Evolutionary conservation across 2,888 invertebrate genomes (phyloP).

Genomic region (Mellilla xanthometata): DNA sequence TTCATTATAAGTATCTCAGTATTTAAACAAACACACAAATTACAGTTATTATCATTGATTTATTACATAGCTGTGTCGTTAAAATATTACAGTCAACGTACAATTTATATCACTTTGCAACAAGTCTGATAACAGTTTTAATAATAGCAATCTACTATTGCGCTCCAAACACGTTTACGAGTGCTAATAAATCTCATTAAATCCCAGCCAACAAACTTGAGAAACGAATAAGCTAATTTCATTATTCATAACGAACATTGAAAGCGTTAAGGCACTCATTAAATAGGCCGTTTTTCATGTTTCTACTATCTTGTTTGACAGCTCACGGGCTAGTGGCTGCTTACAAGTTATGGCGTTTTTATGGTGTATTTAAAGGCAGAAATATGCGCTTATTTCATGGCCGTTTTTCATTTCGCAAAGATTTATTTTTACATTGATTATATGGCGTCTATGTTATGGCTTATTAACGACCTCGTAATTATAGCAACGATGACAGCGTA

Average conservation of each 20-base stretch:
- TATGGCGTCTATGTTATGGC: slow-evolving; percentile 66
- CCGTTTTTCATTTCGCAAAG: slow-evolving; percentile 70
- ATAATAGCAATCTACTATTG: slow-evolving; percentile 51
- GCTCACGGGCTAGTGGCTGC: slow-evolving; percentile 66
- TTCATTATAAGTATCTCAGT: neutral
- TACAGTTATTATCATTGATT: slow-evolving; percentile 18
- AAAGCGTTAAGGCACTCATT: slow-evolving; percentile 81
- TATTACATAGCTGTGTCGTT: slow-evolving; percentile 15
- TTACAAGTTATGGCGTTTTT: slow-evolving; percentile 74
- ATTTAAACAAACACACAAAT: slow-evolving; percentile 6
- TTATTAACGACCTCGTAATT: slow-evolving; percentile 75
- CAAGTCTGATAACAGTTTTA: slow-evolving; percentile 26
- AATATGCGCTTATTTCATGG: slow-evolving; percentile 74
- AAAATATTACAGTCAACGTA: slow-evolving; percentile 7
- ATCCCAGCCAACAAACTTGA: slow-evolving; percentile 68
- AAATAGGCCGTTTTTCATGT: slow-evolving; percentile 72
- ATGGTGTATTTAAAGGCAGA: slow-evolving; percentile 71
- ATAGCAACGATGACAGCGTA: slow-evolving; percentile 62
- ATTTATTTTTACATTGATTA: slow-evolving; percentile 78
- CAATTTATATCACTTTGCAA: slow-evolving; percentile 12
- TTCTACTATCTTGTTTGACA: slow-evolving; percentile 76
- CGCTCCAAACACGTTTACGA: slow-evolving; percentile 58
- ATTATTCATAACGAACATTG: slow-evolving; percentile 82
- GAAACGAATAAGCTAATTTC: slow-evolving; percentile 79
- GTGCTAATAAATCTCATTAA: slow-evolving; percentile 69